Evolutionary conservation across 1,140 invertebrate genomes (phyloP).

Genomic region (Musca vetustissima): DNA sequence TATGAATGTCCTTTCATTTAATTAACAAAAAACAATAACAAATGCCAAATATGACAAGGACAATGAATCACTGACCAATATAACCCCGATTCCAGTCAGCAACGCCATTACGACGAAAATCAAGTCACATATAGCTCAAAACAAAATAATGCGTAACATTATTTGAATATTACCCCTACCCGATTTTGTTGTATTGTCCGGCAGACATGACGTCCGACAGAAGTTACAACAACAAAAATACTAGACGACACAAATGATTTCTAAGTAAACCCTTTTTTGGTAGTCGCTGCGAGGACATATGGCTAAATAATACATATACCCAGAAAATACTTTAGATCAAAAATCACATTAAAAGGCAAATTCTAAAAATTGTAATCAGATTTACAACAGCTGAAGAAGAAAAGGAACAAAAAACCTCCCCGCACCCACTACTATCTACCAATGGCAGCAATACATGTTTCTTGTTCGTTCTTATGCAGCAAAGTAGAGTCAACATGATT

Average conservation of each 20-base stretch:
- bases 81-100: too few relatives aligned
- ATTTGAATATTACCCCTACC: constrained; percentile 16
- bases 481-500: too few relatives aligned
- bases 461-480: too few relatives aligned
- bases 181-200: neutral
- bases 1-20: constrained; percentile 20
- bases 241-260: too few relatives aligned
- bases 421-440: too few relatives aligned
- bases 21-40: constrained; percentile 8
- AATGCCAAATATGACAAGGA: neutral
- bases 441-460: too few relatives aligned
- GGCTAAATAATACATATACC: neutral
- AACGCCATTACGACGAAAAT: neutral
- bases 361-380: constrained; percentile 55
- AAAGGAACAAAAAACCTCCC: constrained; percentile 9
- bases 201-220: neutral
- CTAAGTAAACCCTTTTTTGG: too few relatives aligned
- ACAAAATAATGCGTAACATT: constrained; percentile 19
- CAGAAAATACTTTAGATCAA: constrained; percentile 37
- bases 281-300: neutral
- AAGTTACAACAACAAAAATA: too few relatives aligned
- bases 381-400: constrained; percentile 46
- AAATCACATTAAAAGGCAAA: constrained; percentile 56
- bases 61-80: neutral
- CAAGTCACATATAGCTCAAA: too few relatives aligned